Percentiles rank a stretch among this genome's conserved stretches.
phyloP scores from a whole-genome alignment of 2,888 invertebrate species.

The Mycalesis mineus region DNA sequence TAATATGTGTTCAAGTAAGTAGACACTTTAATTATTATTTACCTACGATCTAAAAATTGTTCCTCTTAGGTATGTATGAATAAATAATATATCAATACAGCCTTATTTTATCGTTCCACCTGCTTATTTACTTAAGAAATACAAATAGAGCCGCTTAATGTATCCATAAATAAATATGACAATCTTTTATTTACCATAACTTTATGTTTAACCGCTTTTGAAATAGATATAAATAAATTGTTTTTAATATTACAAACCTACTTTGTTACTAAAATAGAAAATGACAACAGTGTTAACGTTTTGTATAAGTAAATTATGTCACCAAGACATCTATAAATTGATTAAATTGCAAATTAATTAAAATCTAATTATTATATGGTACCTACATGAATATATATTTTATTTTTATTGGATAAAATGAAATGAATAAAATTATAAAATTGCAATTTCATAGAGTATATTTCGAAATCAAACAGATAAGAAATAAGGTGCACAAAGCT shows the following conservation, averaged over 20 bases:
- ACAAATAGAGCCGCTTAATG: too few relatives aligned
- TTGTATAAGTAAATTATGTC: too few relatives aligned
- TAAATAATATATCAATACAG: neutral
- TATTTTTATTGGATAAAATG: neutral
- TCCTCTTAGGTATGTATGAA: too few relatives aligned
- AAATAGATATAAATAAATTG: too few relatives aligned
- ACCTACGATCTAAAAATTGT: too few relatives aligned
- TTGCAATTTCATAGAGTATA: slow-evolving; percentile 14
- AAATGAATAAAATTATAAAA: slow-evolving; percentile 16
- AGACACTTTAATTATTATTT: neutral
- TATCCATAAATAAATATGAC: too few relatives aligned
- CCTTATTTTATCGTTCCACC: neutral
- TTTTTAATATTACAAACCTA: neutral
- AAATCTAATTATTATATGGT: too few relatives aligned
- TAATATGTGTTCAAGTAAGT: slow-evolving; percentile 53
- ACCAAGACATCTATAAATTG: neutral
- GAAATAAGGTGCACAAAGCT: slow-evolving; percentile 11
- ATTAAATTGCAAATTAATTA: neutral
- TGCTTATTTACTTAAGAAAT: too few relatives aligned
- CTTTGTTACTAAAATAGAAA: neutral
- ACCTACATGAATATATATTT: too few relatives aligned
- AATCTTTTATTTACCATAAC: too few relatives aligned
- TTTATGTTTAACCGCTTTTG: too few relatives aligned
- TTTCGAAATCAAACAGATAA: slow-evolving; percentile 25
- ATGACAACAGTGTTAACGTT: too few relatives aligned